These are phyloP conservation scores for Hypotaenidia philippensis DNA, from an alignment of 2,797 vertebrate genomes.

Conservation along the genomic window DNA sequence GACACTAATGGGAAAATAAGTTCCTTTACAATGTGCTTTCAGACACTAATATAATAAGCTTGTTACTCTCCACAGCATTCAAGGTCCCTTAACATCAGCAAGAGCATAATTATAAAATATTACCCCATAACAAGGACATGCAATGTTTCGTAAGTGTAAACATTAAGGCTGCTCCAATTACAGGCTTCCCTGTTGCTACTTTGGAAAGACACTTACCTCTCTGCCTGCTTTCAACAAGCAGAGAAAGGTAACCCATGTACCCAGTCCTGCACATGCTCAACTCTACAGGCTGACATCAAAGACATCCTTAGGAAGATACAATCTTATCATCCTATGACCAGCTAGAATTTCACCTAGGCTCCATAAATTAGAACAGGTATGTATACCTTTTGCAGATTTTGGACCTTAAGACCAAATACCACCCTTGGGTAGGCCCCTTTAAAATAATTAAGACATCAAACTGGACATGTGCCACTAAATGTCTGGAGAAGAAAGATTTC, in stretches of 20 bases:
- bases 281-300: not conserved
- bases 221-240: not conserved
- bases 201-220: not conserved
- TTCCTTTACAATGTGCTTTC: conserved; percentile 31
- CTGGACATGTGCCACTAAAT: not conserved
- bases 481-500: not conserved
- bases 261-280: fast-evolving
- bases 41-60: not conserved
- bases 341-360: conserved; percentile 10
- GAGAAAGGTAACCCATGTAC: not conserved
- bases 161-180: not conserved
- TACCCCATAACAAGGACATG: not conserved
- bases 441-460: not conserved
- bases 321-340: not conserved
- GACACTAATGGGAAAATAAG: not conserved
- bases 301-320: not conserved
- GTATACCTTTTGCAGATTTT: not conserved
- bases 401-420: not conserved
- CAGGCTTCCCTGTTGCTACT: not conserved
- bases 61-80: not conserved
- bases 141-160: not conserved
- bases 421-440: not conserved
- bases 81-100: not conserved
- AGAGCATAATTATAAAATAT: conserved; percentile 39
- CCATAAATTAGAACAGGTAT: not conserved